Evolutionary conservation across 2,888 invertebrate species (phyloP), one percentile per base, ranked within the genome.

Genomic region (Sussaba pulchella): DNA sequence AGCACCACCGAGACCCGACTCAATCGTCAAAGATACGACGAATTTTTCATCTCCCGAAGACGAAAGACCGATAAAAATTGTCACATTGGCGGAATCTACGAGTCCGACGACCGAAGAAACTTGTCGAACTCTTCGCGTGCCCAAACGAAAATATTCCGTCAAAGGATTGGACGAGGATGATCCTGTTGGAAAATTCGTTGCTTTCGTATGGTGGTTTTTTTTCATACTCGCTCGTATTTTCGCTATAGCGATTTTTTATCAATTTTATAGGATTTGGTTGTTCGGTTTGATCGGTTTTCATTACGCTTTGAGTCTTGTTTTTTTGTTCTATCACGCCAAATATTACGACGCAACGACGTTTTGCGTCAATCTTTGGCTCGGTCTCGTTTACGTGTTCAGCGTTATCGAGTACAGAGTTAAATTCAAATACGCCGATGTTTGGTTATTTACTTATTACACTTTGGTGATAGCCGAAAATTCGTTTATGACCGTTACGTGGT

Each of bases 351-450:
- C 85, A 0, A 89, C 89, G 24, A 91, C 89, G 3, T 86, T 91
- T 66, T 88, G 89, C 39, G 88, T 92, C 12, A 91, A 90, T 73
- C 88, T 96, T 80, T 95, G 96, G 89, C 94, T 97, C 17, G 95
- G 96, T 12, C 94, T 96, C 84, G 94, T 97, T 81, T 97, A 96
- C 88, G 93, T 96, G 71, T 95, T 96, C 89, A 95, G 96, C 87
- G 93, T 96, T 54, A 95, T 97, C 88, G 97, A 97, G 92, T 96
- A 97, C 87, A 95, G 96, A 89, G 94, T 96, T 72, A 95, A 95
- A 90, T 97, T 97, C 89, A 95, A 95, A 83, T 95, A 95, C 87
- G 94, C 96, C 19, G 94, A 95, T 3, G 93, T 95, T 70, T 96
- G 96, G 94, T 95, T 96, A 86, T 92, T 94, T 82, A 94, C 94